Evolutionary conservation across 1,140 invertebrate species (phyloP).

Genomic region (Probaryconus sp.): DNA sequence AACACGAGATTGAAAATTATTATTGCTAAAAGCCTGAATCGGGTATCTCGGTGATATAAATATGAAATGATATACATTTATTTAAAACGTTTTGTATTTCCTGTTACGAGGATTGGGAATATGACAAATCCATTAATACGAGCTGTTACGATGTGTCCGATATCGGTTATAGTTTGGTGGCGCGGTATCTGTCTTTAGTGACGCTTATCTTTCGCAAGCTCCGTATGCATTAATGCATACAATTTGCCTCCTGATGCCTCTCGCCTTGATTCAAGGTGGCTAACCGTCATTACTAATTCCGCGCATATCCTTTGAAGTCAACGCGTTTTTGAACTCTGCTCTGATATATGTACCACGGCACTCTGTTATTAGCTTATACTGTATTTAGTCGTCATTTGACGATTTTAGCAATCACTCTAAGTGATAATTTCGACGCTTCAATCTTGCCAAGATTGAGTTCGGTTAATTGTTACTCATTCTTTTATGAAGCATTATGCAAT

Average conservation of each 20-base stretch:
- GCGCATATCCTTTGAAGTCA: conserved; percentile 2
- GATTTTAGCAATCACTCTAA: too few relatives aligned
- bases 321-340: not conserved
- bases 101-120: not conserved
- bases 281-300: not conserved
- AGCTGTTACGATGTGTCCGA: conserved; percentile 5
- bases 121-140: conserved; percentile 24
- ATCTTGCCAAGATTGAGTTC: too few relatives aligned
- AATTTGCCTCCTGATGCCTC: not conserved
- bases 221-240: conserved; percentile 2
- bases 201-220: conserved; percentile 13
- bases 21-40: not conserved
- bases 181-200: conserved; percentile 8
- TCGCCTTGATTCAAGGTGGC: not conserved
- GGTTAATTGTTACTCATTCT: too few relatives aligned
- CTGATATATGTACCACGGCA: not conserved
- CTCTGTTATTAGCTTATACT: not conserved
- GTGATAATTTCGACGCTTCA: too few relatives aligned
- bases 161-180: not conserved
- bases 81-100: not conserved
- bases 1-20: not conserved
- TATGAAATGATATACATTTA: not conserved
- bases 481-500: too few relatives aligned
- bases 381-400: too few relatives aligned
- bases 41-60: not conserved